Evolutionary conservation across 2,888 invertebrate species (phyloP).

Genomic region (Gisinianus flammeolus): DNA sequence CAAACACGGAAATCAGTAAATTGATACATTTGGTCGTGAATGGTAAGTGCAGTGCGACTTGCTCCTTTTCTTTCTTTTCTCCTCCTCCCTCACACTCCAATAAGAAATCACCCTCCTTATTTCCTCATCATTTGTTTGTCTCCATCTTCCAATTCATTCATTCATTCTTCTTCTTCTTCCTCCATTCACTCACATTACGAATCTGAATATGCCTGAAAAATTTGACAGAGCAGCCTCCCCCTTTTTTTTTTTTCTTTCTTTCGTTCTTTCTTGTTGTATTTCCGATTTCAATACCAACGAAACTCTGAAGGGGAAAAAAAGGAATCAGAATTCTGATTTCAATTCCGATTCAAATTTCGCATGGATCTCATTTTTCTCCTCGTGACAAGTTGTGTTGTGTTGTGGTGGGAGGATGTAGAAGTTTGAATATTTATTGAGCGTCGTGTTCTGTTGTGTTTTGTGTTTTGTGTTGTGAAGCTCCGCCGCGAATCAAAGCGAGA

Average conservation of each 20-base stretch:
- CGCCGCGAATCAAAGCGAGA: conserved; percentile 44
- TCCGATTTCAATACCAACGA: no score
- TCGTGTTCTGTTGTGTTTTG: neutral
- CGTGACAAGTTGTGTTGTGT: no score
- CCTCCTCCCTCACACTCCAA: neutral
- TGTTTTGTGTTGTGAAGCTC: conserved; percentile 4
- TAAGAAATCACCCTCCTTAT: neutral
- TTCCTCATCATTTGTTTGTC: neutral
- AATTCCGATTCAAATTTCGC: no score
- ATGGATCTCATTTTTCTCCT: no score
- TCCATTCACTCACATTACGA: neutral
- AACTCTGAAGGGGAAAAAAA: no score
- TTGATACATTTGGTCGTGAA: conserved; percentile 69
- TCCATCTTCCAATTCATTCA: neutral
- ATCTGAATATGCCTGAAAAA: neutral
- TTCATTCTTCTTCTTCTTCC: neutral
- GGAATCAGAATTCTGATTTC: no score
- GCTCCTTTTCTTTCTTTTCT: neutral
- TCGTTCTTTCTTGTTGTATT: no score
- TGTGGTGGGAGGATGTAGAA: no score
- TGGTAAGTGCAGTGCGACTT: conserved; percentile 62
- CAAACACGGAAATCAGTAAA: conserved; percentile 69
- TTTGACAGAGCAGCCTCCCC: no score
- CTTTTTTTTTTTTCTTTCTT: no score
- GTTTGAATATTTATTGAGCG: conserved; percentile 6